These are phyloP conservation scores for Phrynocephalus vlangalii DNA, from an alignment of 2,797 vertebrate genomes.

Conservation along the genomic window DNA sequence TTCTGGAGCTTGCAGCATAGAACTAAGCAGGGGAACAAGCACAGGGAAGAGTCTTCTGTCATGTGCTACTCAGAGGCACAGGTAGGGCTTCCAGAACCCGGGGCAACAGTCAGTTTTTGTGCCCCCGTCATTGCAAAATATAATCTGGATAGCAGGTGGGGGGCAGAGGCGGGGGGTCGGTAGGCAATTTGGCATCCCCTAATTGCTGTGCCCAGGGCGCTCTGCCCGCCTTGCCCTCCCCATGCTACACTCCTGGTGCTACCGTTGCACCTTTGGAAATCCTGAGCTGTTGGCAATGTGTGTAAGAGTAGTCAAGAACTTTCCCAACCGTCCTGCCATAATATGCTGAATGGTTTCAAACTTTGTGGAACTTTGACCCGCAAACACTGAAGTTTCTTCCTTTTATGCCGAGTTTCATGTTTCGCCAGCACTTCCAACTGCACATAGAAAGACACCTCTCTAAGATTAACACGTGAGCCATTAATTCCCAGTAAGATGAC, in stretches of 20 bases:
- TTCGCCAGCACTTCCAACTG: background rate
- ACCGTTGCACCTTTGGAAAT: background rate
- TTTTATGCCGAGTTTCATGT: background rate
- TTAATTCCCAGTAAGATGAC: background rate
- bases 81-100: too few species aligned
- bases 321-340: background rate
- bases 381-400: background rate
- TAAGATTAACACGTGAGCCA: background rate
- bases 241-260: too few species aligned
- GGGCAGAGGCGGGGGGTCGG: too few species aligned
- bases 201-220: too few species aligned
- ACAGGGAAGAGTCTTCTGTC: background rate
- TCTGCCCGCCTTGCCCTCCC: too few species aligned
- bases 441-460: background rate
- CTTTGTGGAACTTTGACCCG: background rate
- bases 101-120: too few species aligned
- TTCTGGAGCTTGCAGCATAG: background rate
- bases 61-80: background rate
- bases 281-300: background rate
- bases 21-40: background rate
- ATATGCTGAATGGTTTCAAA: background rate
- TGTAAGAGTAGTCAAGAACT: background rate
- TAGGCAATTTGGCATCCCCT: too few species aligned
- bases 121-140: too few species aligned
- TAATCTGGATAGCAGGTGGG: too few species aligned